Evolutionary conservation across 2,113 vertebrate genomes (phyloP), one percentile per base, ranked within the genome.

Genomic region (Anoplopoma fimbria): DNA sequence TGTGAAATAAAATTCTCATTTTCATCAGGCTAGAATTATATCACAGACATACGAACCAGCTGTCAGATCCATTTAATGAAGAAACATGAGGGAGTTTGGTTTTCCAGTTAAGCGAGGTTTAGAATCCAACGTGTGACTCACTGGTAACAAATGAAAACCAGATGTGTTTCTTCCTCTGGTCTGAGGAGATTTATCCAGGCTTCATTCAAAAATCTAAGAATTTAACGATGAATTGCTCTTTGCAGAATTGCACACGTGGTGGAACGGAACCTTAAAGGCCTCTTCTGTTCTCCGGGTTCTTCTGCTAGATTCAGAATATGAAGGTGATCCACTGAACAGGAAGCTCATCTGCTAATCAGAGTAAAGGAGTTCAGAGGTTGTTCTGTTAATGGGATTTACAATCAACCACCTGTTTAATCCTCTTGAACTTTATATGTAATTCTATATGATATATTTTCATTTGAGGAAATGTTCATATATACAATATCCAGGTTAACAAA

Each of bases 191-290:
- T 6, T 33, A 61, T 12, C 63, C 55, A 40, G 55, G 23, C 5
- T 17, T n/a, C 47, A 42, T n/a, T 64, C 17, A 64, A 4, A 69
- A 45, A 76, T 21, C 6, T 25, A 21, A 0, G 9, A 15, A 17
- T 69, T 70, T 27, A 36, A 63, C 7, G 9, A 47, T 10, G 33
- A 70, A 21, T 9, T 1, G 38, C 49, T 65, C 6, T 0, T 14
- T 27, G 21, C 62, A 45, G 2, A 88, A 0, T 15, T 31, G n/a
- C 53, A 40, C 71, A 77, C 68, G 36, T 36, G 75, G 55, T 69
- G 42, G 61, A 79, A 79, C 15, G 9, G 10, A 0, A 33, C 29
- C 6, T n/a, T 2, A 0, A 3, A 10, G 23, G 15, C 3, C 5
- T 25, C 13, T 23, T 53, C 2, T 27, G 0, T 8, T 38, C 4